Evolutionary conservation across 2,113 vertebrate species (phyloP).

Genomic region (Myiopsitta monachus): DNA sequence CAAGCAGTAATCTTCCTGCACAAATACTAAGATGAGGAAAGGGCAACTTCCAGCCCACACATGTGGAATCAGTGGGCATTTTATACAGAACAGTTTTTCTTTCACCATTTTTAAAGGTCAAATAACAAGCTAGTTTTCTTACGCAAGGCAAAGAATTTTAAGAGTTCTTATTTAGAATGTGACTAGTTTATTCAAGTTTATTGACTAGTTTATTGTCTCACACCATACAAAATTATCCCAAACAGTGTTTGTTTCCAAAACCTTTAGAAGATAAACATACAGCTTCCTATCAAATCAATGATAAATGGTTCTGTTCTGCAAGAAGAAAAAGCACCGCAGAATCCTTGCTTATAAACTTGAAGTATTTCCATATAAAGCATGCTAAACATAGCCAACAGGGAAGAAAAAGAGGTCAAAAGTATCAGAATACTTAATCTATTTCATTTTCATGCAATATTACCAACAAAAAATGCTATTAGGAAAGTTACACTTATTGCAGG

Average conservation of each 20-base stretch:
- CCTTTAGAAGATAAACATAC: background rate
- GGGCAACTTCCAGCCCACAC: background rate
- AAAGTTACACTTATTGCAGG: background rate
- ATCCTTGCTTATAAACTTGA: background rate
- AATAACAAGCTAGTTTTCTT: background rate
- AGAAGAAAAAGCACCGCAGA: background rate
- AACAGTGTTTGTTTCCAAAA: background rate
- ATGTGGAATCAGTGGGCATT: background rate
- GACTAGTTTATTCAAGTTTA: background rate
- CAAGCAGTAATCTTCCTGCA: background rate
- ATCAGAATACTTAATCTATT: background rate
- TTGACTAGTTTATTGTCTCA: no score
- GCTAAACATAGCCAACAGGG: background rate
- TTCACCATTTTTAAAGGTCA: background rate
- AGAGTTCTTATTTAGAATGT: background rate
- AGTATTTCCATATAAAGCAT: background rate
- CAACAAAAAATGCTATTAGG: background rate
- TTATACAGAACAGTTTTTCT: background rate
- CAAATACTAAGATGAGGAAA: background rate
- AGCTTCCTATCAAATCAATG: background rate
- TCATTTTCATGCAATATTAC: background rate
- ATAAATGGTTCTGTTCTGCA: background rate
- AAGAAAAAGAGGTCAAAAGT: background rate
- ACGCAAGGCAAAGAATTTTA: rapidly evolving
- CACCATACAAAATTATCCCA: background rate